Base-by-base conservation (phyloP, 2,113 vertebrate species). In the Cynopterus brachyotis region DNA sequence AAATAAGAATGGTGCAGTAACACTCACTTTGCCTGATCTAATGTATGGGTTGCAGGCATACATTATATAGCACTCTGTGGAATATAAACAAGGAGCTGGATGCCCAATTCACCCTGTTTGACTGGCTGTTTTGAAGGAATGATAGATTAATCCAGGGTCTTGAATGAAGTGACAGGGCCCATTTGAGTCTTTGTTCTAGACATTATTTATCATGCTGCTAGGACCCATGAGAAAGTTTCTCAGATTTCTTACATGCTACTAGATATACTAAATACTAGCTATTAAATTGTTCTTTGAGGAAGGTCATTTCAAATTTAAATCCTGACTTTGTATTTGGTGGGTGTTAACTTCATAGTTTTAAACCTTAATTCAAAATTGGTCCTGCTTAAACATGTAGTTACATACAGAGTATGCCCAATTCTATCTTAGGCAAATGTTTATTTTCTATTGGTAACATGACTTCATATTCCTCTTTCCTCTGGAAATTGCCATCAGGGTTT, bases 281-380 rank as follows among this genome's bases (percentile, higher is more conserved):
- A 35, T 79, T 72, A 81, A 59, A 59, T n/a, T 66, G 40, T 75
- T 26, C 93, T 93, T 93, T 37, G 13, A 11, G 6, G 32, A 45
- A 93, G 17, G 17, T 50, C 37, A 76, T 81, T 84, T 78, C 47
- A 95, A 92, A 87, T 70, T 84, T 32, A 96, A 96, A 96, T 82
- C 22, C 83, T 83, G 32, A 66, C 10, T 94, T 67, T 67, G 28
- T 91, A 80, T 82, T 80, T 78, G 22, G 47, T 85, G n/a, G 72
- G 47, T 85, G n/a, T 72, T 87, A 78, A 91, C 67, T 60, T 95
- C 35, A 72, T 78, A 62, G 55, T 95, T 94, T 64, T 86, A 92
- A 79, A 93, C 15, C 45, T 42, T 20, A 67, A 80, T n/a, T 83
- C 57, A 93, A 75, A 94, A 80, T 16, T 76, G n/a, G 40, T 80